Evolutionary conservation across 2,888 invertebrate species (phyloP).

Genomic region (Embidobia sp.): DNA sequence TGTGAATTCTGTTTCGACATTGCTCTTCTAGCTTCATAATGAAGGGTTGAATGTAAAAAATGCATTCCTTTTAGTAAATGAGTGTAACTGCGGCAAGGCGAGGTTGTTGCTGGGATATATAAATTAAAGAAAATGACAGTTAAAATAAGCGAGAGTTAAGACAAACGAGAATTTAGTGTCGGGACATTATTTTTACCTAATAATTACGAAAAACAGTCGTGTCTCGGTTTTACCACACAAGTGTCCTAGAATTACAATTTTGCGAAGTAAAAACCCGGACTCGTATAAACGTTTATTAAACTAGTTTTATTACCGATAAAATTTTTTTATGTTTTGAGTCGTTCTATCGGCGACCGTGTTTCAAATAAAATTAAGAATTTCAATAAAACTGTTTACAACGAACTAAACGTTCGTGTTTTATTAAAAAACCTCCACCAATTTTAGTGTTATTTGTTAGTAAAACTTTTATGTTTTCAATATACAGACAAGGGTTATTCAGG

Average conservation of each 20-base stretch:
- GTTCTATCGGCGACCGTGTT: conserved; percentile 10
- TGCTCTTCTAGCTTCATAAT: conserved; percentile 5
- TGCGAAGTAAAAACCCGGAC: conserved; percentile 1
- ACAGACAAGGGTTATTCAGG: too few relatives aligned
- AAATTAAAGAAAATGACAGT: conserved; percentile 50
- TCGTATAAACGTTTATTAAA: conserved; percentile 40
- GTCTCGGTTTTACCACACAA: conserved; percentile 28
- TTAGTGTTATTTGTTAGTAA: too few relatives aligned
- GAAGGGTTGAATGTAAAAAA: conserved; percentile 16
- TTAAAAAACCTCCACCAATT: too few relatives aligned
- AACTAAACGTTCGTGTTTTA: too few relatives aligned
- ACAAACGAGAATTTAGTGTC: conserved; percentile 36
- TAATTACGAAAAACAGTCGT: conserved; percentile 44
- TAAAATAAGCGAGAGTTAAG: conserved; percentile 46
- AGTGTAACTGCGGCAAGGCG: conserved; percentile 7
- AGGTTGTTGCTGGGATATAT: conserved; percentile 26
- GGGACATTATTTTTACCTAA: conserved; percentile 46
- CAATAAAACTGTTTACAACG: neutral
- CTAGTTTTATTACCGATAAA: conserved; percentile 37
- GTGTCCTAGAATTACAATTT: conserved; percentile 35
- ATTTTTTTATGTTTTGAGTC: conserved; percentile 8
- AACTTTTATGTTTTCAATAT: too few relatives aligned
- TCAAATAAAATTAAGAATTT: conserved; percentile 3
- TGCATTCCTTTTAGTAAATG: conserved; percentile 38
- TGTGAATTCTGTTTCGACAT: conserved; percentile 5